A percentile compares a stretch with the other conserved stretches of the same genome.
phyloP scores from a whole-genome alignment of 1,140 invertebrate species.

The Campoletis sonorensis region DNA sequence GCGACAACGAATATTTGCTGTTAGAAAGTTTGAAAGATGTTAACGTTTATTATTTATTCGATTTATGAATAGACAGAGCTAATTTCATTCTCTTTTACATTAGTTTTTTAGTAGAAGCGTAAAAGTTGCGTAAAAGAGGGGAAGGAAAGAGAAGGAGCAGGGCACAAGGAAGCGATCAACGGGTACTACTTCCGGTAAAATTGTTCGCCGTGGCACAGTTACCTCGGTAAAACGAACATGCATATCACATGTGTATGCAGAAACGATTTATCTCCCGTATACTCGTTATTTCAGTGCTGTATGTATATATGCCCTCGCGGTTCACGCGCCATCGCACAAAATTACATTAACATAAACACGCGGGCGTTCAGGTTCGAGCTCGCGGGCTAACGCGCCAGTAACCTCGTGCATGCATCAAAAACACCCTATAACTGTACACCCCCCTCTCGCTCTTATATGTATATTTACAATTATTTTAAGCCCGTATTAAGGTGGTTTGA shows the following conservation, averaged over 20 bases:
- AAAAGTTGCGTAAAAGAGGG: not conserved
- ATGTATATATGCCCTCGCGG: not conserved
- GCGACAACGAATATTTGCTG: too few relatives aligned
- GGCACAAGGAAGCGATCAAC: conserved; percentile 1
- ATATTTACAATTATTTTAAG: not conserved
- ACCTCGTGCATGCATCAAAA: conserved; percentile 24
- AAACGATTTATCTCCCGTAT: conserved; percentile 66
- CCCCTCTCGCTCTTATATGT: not conserved
- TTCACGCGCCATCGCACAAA: conserved; percentile 55
- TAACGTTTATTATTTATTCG: not conserved
- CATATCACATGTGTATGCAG: conserved; percentile 61
- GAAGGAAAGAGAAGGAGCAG: not conserved
- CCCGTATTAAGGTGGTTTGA: not conserved
- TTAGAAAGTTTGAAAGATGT: too few relatives aligned
- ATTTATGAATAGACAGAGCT: not conserved
- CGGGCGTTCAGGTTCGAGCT: conserved; percentile 1
- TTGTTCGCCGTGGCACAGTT: conserved; percentile 18
- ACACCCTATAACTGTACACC: not conserved
- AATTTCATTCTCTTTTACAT: not conserved
- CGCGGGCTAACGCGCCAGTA: conserved; percentile 18
- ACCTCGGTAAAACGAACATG: conserved; percentile 47
- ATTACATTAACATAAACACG: conserved; percentile 71
- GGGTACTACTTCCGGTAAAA: conserved; percentile 24
- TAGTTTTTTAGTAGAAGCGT: not conserved
- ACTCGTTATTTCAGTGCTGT: conserved; percentile 66